These are phyloP conservation scores for Zosterops pallidus DNA, from an alignment of 2,113 vertebrate genomes.

Conservation along the genomic window DNA sequence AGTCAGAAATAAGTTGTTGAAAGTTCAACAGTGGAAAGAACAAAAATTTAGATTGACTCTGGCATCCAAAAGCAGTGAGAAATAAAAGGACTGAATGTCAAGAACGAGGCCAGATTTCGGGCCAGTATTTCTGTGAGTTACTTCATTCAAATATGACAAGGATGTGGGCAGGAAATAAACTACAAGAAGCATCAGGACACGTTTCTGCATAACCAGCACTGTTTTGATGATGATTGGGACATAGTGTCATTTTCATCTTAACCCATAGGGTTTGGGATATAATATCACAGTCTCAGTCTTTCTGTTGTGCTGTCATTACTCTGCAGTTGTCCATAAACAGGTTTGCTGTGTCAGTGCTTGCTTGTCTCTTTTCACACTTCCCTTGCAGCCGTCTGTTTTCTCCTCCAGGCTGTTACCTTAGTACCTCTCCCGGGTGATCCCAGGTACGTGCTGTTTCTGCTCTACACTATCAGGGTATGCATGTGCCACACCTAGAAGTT, in stretches of 20 bases:
- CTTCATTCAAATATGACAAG: background rate
- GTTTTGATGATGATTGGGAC: background rate
- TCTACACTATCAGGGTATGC: rapidly evolving
- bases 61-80: background rate
- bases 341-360: background rate
- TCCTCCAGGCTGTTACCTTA: background rate
- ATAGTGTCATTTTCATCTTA: background rate
- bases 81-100: background rate
- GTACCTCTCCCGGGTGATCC: background rate
- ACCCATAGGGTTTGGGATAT: background rate
- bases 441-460: background rate
- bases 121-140: background rate
- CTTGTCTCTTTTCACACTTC: background rate
- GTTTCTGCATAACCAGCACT: background rate
- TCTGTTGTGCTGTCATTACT: background rate
- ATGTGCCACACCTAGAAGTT: background rate
- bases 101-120: background rate
- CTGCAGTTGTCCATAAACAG: background rate
- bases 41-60: background rate
- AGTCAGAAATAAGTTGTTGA: background rate
- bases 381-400: background rate
- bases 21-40: background rate
- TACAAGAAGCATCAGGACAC: background rate
- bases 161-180: background rate
- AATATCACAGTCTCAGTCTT: background rate